Percentiles rank a stretch among this genome's conserved stretches.
These are phyloP conservation scores for Flabesymbios commensalis DNA, from an alignment of 2,888 invertebrate genomes.

Conservation along the genomic window DNA sequence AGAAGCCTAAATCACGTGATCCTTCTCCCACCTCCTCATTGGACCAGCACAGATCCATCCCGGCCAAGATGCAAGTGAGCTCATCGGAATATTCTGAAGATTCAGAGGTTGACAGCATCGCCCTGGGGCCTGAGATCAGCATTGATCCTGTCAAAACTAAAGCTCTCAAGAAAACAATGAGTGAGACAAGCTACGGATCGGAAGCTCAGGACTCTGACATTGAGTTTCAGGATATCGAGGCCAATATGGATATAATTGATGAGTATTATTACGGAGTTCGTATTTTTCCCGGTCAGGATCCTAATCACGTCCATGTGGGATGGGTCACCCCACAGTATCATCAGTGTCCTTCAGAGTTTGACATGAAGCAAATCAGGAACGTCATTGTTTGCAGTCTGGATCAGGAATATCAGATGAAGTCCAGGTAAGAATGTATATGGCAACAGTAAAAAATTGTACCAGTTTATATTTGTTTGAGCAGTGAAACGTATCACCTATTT, in stretches of 20 bases:
- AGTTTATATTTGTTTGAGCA: too few species aligned
- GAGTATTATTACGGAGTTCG: conserved; percentile 90
- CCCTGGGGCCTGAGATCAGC: conserved; percentile 6
- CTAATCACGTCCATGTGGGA: conserved; percentile 80
- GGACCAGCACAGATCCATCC: background rate
- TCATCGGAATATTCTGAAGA: conserved; percentile 37
- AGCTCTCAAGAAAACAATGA: conserved; percentile 17
- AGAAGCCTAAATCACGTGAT: conserved; percentile 67
- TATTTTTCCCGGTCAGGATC: conserved; percentile 78
- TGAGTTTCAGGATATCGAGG: conserved; percentile 48
- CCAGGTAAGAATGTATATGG: conserved; percentile 42
- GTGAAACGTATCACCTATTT: too few species aligned
- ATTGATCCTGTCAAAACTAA: background rate
- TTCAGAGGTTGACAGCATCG: conserved; percentile 38
- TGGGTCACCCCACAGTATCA: conserved; percentile 98
- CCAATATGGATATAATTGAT: conserved; percentile 71
- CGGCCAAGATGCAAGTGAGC: conserved; percentile 60
- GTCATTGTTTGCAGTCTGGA: conserved; percentile 55
- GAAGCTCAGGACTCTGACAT: conserved; percentile 36
- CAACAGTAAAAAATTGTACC: too few species aligned
- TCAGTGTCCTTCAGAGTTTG: conserved; percentile 51
- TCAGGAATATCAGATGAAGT: conserved; percentile 73
- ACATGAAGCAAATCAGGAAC: conserved; percentile 56
- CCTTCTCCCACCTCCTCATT: conserved; percentile 66
- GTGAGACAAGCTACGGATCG: conserved; percentile 33